Evolutionary conservation across 2,797 vertebrate genomes (phyloP).

Genomic region (Balearica regulorum): DNA sequence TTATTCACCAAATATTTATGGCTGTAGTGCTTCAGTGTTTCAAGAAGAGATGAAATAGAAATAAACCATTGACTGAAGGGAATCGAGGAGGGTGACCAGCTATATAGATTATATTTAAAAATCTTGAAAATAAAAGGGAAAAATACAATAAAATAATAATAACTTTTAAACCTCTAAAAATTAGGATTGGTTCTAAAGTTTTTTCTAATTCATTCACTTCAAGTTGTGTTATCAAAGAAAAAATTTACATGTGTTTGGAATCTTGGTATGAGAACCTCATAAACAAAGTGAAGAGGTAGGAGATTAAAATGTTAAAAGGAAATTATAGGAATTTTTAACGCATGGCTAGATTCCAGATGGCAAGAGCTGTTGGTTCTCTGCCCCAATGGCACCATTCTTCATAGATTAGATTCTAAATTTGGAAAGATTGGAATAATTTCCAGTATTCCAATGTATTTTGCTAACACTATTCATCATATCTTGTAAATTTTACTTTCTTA

Average conservation of each 20-base stretch:
- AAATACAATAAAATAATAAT: background rate
- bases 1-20: background rate
- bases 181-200: background rate
- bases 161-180: background rate
- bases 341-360: background rate
- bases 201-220: background rate
- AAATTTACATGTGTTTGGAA: background rate
- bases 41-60: background rate
- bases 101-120: background rate
- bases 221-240: background rate
- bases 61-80: background rate
- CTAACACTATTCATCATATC: background rate
- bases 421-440: background rate
- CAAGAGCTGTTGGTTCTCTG: background rate
- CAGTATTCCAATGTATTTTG: background rate
- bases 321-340: background rate
- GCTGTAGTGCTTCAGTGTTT: background rate
- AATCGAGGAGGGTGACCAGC: background rate
- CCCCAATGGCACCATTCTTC: background rate
- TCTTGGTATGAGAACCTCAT: background rate
- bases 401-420: background rate
- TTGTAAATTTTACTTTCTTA: background rate
- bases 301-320: background rate
- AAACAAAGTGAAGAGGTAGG: background rate
- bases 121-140: background rate